A percentile compares a stretch with the other conserved stretches of the same genome.
Evolutionary conservation across 2,797 vertebrate genomes (phyloP).

Genomic region (Sebastes cheni): DNA sequence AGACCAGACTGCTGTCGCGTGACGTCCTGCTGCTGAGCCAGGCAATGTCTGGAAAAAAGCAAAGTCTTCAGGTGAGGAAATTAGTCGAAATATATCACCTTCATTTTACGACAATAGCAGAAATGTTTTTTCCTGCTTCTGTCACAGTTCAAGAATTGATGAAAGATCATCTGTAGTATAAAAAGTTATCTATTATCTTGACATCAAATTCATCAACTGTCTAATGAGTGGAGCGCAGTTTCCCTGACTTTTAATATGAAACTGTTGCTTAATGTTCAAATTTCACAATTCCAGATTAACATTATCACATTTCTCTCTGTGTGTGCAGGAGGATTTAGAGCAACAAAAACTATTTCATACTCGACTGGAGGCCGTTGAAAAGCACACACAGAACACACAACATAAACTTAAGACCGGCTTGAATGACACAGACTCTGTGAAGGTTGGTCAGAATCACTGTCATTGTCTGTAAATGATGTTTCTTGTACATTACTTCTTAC

Average conservation of each 20-base stretch:
- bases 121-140: neutral
- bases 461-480: accelerated
- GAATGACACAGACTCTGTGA: constrained; percentile 35
- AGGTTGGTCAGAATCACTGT: constrained; percentile 60
- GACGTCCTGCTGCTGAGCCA: constrained; percentile 65
- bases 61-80: constrained; percentile 70
- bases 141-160: neutral
- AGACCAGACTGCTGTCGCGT: constrained; percentile 64
- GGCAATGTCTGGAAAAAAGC: constrained; percentile 40
- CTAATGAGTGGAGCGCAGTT: neutral
- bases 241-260: neutral
- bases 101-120: neutral
- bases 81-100: neutral
- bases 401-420: neutral
- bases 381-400: constrained; percentile 47
- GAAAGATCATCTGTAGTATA: neutral
- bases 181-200: neutral
- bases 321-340: constrained; percentile 70
- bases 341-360: constrained; percentile 79
- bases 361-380: constrained; percentile 79
- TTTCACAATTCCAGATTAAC: neutral
- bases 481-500: neutral
- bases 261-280: neutral
- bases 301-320: neutral
- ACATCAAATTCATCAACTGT: neutral